phyloP scores from a whole-genome alignment of 1,140 invertebrate species.

The Limonius californicus region DNA sequence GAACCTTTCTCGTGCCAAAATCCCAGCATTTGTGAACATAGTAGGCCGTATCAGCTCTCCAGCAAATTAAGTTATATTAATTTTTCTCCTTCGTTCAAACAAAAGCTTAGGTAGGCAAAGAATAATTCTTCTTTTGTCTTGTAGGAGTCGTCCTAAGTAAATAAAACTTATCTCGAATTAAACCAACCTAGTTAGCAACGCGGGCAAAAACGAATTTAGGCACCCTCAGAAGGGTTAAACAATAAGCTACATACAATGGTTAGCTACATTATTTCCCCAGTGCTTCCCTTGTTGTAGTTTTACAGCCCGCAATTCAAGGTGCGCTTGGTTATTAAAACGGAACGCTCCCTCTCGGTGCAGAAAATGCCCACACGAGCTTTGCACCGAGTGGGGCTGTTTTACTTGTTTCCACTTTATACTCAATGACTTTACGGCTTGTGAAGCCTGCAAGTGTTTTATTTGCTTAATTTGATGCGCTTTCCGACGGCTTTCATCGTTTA shows the following conservation, averaged over 20 bases:
- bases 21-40: too few species aligned
- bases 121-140: too few species aligned
- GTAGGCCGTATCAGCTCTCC: too few species aligned
- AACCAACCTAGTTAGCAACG: too few species aligned
- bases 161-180: too few species aligned
- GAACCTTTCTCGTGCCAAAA: too few species aligned
- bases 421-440: background rate
- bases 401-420: background rate
- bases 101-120: too few species aligned
- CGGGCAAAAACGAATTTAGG: background rate
- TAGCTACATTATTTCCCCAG: background rate
- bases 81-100: too few species aligned
- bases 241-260: conserved; percentile 1
- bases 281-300: background rate
- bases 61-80: too few species aligned
- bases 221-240: conserved; percentile 1
- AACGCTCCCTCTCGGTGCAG: background rate
- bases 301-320: background rate
- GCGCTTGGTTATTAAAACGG: background rate
- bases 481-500: background rate
- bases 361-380: background rate
- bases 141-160: too few species aligned
- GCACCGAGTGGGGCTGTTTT: background rate
- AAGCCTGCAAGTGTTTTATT: background rate
- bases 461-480: background rate